Conservation (phyloP, 1,140 invertebrate species). For the Orchestia grillus region DNA sequence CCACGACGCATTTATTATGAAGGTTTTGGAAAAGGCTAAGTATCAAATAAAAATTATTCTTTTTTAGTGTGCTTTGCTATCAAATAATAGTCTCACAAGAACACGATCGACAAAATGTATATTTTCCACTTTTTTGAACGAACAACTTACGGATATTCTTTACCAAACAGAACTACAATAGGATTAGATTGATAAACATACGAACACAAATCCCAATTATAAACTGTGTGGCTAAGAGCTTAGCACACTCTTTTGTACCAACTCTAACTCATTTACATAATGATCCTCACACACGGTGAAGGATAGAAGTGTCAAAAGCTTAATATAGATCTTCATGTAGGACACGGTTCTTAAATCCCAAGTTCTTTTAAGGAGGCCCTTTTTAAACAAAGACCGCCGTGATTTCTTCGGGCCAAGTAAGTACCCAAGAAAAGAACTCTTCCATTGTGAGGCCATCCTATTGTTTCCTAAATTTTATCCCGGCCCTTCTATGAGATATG, state of each 20-base stretch:
- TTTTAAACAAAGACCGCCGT: conserved; percentile 17
- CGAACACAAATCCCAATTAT: not conserved
- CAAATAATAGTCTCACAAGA: too few species aligned
- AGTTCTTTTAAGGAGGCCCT: not conserved
- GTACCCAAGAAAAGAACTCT: conserved; percentile 38
- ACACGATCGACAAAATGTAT: too few species aligned
- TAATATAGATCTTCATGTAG: not conserved
- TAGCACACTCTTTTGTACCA: not conserved
- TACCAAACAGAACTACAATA: not conserved
- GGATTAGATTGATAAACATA: not conserved
- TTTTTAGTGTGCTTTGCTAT: too few species aligned
- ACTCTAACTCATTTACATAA: not conserved
- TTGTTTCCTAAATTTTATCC: conserved; percentile 56
- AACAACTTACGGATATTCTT: not conserved
- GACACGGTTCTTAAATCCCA: not conserved
- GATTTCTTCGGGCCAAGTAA: conserved; percentile 44
- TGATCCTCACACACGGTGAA: not conserved
- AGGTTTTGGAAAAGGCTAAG: too few species aligned
- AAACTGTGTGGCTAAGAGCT: not conserved
- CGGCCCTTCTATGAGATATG: conserved; percentile 43
- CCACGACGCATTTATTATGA: too few species aligned
- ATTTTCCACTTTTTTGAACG: not conserved
- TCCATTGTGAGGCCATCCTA: conserved; percentile 49
- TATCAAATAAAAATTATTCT: too few species aligned
- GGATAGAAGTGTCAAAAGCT: not conserved